Evolutionary conservation across 2,888 invertebrate species (phyloP), one percentile per base, ranked within the genome.

Genomic region (Drymonia ruficornis): DNA sequence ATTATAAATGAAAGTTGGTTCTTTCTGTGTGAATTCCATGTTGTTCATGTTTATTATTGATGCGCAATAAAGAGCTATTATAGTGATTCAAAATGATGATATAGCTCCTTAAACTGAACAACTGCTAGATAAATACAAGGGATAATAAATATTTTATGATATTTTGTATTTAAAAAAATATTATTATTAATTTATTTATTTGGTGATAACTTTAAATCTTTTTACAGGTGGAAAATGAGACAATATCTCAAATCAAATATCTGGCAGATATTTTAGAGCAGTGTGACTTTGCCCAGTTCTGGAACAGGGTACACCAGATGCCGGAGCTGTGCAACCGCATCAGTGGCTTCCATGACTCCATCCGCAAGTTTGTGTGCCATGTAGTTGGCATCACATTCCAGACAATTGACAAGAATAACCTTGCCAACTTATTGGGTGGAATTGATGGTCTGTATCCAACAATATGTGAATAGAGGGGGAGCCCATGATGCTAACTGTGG

Each of bases 341-440:
- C 67, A 94, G 94, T 63, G 98, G 98, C 48, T 99, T 99, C 87
- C 96, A 98, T 79, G 99, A 99, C 87, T 98, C 98, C 0, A 97
- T 99, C 63, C 94, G 99, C 62, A 98, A 98, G 87, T 99, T 98
- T 93, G 97, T 99, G 8, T 99, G 99, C 67, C 99, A 99, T 84
- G 99, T 99, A 45, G 97, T 99, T 42, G 97, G 97, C 63, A 99
- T 98, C 53, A 99, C 99, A 1, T 99, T 98, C 93, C 99, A 99
- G 88, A 97, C 97, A 1, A 98, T 99, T 78, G 96, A 97, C 62
- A 96, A 96, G 78, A 93, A 94, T 53, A 94, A 96, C 62, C 91
- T 99, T 45, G 95, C 96, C 51, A 96, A 97, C 78, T 92, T 99
- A 38, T 93, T 99, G 50, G 99, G 99, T 49, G 96, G 96, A 65